These are phyloP conservation scores for Polypterus bichir DNA, from an alignment of 2,113 vertebrate species.

Conservation along the genomic window DNA sequence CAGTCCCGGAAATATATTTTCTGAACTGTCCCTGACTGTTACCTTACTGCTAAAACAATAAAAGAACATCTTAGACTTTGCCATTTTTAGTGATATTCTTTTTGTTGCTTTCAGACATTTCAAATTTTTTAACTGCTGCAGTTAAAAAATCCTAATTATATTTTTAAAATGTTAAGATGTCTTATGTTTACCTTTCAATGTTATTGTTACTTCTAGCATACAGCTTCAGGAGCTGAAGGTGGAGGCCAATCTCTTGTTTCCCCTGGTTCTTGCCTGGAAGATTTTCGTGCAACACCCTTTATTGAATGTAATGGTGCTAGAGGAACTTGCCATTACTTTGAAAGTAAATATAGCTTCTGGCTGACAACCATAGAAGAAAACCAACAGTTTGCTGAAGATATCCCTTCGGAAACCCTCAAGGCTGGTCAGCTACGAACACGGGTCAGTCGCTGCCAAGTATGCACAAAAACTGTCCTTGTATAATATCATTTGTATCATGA, in stretches of 20 bases:
- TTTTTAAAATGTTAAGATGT: too few species aligned
- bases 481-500: too few species aligned
- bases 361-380: constrained; percentile 62
- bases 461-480: constrained; percentile 59
- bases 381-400: constrained; percentile 54
- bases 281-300: constrained; percentile 86
- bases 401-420: constrained; percentile 66
- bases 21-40: too few species aligned
- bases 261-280: constrained; percentile 86
- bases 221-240: constrained; percentile 71
- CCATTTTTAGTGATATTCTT: too few species aligned
- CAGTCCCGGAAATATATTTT: too few species aligned
- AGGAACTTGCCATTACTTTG: constrained; percentile 87
- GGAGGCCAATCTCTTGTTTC: constrained; percentile 89
- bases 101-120: too few species aligned
- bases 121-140: too few species aligned
- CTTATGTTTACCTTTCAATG: too few species aligned
- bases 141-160: too few species aligned
- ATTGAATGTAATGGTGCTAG: constrained; percentile 84
- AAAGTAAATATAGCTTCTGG: constrained; percentile 97
- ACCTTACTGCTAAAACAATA: too few species aligned
- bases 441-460: constrained; percentile 93
- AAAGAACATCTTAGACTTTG: too few species aligned
- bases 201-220: constrained; percentile 59
- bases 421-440: constrained; percentile 62